Percentiles rank a stretch among this genome's conserved stretches.
These are phyloP conservation scores for Aspiorhynchus laticeps DNA, from an alignment of 2,113 vertebrate species.

Conservation along the genomic window DNA sequence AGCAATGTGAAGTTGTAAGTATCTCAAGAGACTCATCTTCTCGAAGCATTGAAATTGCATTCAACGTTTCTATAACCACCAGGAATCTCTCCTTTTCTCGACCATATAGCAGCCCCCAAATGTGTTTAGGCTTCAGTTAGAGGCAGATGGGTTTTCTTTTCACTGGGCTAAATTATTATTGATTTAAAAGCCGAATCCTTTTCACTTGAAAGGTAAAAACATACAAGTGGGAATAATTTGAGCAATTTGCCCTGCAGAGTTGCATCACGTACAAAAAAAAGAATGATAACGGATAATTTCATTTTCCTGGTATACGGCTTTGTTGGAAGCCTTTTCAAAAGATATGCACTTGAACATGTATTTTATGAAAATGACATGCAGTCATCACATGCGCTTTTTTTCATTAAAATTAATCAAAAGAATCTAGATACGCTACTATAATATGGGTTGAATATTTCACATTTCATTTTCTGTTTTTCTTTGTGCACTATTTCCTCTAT, in stretches of 20 bases:
- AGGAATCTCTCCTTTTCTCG: not conserved
- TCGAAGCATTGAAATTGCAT: conserved; percentile 24
- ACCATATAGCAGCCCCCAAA: not conserved
- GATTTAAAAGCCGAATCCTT: conserved; percentile 27
- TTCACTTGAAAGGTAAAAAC: conserved; percentile 20
- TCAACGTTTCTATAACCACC: conserved; percentile 17
- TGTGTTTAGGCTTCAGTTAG: conserved; percentile 21
- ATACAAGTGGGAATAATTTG: conserved; percentile 30
- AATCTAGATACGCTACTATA: not conserved
- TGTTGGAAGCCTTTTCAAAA: not conserved
- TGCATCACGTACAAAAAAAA: not conserved
- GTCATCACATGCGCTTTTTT: not conserved
- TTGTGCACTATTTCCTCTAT: not conserved
- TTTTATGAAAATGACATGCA: conserved; percentile 13
- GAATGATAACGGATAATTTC: not conserved
- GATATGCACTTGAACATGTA: not conserved
- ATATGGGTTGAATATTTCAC: not conserved
- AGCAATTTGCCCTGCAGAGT: not conserved
- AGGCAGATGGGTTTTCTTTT: conserved; percentile 7
- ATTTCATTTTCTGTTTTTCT: not conserved
- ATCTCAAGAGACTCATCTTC: conserved; percentile 40
- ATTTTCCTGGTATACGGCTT: not conserved
- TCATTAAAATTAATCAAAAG: not conserved
- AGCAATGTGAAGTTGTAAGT: conserved; percentile 10
- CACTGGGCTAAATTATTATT: conserved; percentile 31